Percentiles rank a stretch among this genome's conserved stretches.
Conservation (phyloP, 64 coral and sea anemone species). For the Exaiptasia diaphana region DNA sequence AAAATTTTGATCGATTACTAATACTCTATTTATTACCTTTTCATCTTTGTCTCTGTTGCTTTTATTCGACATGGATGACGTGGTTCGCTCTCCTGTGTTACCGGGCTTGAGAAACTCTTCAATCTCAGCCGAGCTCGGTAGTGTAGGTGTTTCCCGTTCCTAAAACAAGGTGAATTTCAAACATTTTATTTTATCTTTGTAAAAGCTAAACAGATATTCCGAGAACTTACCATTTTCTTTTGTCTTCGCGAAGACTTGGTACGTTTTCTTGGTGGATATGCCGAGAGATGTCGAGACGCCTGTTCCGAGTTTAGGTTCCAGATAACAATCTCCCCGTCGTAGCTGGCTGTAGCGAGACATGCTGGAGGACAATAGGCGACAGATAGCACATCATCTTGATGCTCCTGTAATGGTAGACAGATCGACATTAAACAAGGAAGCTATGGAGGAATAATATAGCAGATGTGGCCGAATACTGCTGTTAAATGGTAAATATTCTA, state of each 20-base stretch:
- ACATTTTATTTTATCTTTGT: too few relatives aligned
- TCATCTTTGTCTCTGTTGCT: not conserved
- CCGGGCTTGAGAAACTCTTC: conserved; percentile 39
- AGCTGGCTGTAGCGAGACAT: conserved; percentile 83
- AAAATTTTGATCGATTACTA: too few relatives aligned
- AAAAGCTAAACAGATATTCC: too few relatives aligned
- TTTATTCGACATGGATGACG: not conserved
- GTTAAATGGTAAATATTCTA: too few relatives aligned
- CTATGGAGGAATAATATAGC: too few relatives aligned
- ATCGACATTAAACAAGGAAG: too few relatives aligned
- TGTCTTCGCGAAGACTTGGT: conserved; percentile 42
- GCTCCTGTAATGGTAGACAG: conserved; percentile 51
- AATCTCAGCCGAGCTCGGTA: not conserved
- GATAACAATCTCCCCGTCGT: conserved; percentile 93
- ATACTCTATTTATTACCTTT: too few relatives aligned
- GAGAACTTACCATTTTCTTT: conserved; percentile 44
- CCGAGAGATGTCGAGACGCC: conserved; percentile 74
- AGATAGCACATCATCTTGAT: conserved; percentile 85
- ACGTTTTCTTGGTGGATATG: conserved; percentile 51
- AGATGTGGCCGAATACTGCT: not conserved
- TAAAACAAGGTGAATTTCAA: not conserved
- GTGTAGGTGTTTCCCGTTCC: not conserved
- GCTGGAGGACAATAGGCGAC: conserved; percentile 77
- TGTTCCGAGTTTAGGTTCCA: conserved; percentile 98
- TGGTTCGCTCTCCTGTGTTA: not conserved